These are phyloP conservation scores for Urosaurus nigricauda DNA, from an alignment of 2,797 vertebrate species.

Conservation along the genomic window DNA sequence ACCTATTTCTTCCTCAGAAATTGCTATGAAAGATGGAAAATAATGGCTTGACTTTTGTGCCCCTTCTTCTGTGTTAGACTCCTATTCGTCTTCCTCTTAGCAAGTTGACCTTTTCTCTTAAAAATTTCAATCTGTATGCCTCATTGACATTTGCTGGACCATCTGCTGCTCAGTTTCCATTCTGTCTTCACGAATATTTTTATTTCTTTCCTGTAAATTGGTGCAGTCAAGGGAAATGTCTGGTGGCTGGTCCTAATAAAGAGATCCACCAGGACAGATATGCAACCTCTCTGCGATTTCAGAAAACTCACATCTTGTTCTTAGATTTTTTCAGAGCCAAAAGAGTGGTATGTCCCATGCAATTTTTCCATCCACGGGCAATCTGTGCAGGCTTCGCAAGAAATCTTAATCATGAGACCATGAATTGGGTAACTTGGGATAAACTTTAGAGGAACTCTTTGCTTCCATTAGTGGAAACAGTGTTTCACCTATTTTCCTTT, in stretches of 20 bases:
- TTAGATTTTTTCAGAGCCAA: not conserved
- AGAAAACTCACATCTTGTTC: not conserved
- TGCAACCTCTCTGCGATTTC: not conserved
- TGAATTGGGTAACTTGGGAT: not conserved
- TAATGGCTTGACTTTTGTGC: conserved; percentile 32
- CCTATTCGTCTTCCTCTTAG: conserved; percentile 35
- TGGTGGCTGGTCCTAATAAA: not conserved
- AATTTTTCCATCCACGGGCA: not conserved
- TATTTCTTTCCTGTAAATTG: conserved; percentile 12
- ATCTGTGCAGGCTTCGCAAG: not conserved
- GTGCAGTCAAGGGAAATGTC: not conserved
- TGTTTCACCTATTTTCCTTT: not conserved
- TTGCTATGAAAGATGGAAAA: conserved; percentile 3
- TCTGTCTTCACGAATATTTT: conserved; percentile 27
- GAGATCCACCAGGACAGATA: not conserved
- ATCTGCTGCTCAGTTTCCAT: conserved; percentile 34
- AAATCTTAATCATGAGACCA: not conserved
- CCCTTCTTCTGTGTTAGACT: conserved; percentile 26
- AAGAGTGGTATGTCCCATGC: not conserved
- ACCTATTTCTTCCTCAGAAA: not conserved
- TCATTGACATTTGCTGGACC: conserved; percentile 46
- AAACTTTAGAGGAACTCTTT: not conserved
- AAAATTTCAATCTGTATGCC: conserved; percentile 44
- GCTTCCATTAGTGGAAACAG: conserved; percentile 7
- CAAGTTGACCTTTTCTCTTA: conserved; percentile 47